These are phyloP conservation scores for Trachelus tabidus DNA, from an alignment of 2,888 invertebrate species.

Conservation along the genomic window DNA sequence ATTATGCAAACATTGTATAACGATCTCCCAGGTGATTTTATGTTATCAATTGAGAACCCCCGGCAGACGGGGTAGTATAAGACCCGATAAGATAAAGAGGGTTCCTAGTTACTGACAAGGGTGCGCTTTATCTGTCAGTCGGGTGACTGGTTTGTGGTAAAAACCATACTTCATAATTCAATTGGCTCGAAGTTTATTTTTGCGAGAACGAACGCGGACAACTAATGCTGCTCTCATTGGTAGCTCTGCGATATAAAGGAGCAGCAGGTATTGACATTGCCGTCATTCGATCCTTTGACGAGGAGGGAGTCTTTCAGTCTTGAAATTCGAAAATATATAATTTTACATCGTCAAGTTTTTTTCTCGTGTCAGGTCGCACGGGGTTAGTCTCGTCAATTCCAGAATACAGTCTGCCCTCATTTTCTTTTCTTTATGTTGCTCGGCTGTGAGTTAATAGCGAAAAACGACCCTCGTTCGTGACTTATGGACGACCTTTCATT, in stretches of 20 bases:
- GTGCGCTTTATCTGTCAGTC: neutral
- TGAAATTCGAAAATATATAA: neutral
- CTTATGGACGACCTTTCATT: constrained; percentile 18
- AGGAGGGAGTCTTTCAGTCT: neutral
- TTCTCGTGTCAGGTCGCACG: neutral
- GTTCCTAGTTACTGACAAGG: neutral
- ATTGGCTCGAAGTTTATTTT: neutral
- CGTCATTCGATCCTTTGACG: neutral
- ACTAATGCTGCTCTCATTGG: neutral
- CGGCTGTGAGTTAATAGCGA: neutral
- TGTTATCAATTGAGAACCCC: neutral
- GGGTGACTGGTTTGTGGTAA: neutral
- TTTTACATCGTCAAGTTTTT: neutral
- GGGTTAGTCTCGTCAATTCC: neutral
- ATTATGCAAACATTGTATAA: neutral
- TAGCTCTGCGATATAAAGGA: neutral
- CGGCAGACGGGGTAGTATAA: neutral
- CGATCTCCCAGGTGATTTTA: neutral
- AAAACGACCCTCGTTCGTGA: neutral
- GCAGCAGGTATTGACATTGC: neutral
- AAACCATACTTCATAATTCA: neutral
- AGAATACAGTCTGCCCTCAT: neutral
- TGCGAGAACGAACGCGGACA: neutral
- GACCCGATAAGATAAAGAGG: constrained; percentile 1
- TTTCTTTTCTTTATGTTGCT: neutral